Base-by-base conservation (phyloP, 2,113 vertebrate species). In the Platichthys stellatus region DNA sequence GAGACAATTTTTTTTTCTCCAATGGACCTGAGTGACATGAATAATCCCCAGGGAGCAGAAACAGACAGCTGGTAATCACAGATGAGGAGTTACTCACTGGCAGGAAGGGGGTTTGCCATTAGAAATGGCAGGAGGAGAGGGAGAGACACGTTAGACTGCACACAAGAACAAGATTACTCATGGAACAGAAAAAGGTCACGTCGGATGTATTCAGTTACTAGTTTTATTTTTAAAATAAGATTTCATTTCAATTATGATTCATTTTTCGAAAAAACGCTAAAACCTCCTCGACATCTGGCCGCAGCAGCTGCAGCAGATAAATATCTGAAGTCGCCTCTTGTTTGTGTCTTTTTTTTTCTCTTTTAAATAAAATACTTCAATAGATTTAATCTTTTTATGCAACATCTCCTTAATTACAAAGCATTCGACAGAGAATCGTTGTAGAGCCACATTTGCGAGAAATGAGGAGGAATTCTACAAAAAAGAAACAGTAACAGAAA, bases 161-260 rank as follows among this genome's bases (percentile, higher is more conserved):
- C 82, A 90, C 88, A 91, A 87, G 87, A 92, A 92, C 87, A 85
- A 82, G 81, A 91, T 80, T 84, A 93, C 86, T 90, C 90, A 93
- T 84, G 89, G 86, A 91, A 91, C 91, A 93, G 87, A 94, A 90
- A 89, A 89, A 86, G 83, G 81, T 87, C 85, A 90, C 92, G 88
- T 89, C 80, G 80, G 72, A 77, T 79, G 82, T 86, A 63, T 91
- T 91, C 91, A 91, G 89, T 91, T 87, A 89, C 88, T 90, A 73
- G 81, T 93, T 95, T 95, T 98, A 98, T 97, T 99, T 92, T 98
- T 97, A 98, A 99, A 99, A 99, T 98, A 99, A 96, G 95, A 73
- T 94, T 94, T 94, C 96, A 97, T 98, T 97, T 97, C 95, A 94
- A 94, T 94, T 90, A 93, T 95, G 86, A 81, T 89, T 95, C 94